Conservation (phyloP, 2,888 invertebrate species). For the Himalopsyche anomala region DNA sequence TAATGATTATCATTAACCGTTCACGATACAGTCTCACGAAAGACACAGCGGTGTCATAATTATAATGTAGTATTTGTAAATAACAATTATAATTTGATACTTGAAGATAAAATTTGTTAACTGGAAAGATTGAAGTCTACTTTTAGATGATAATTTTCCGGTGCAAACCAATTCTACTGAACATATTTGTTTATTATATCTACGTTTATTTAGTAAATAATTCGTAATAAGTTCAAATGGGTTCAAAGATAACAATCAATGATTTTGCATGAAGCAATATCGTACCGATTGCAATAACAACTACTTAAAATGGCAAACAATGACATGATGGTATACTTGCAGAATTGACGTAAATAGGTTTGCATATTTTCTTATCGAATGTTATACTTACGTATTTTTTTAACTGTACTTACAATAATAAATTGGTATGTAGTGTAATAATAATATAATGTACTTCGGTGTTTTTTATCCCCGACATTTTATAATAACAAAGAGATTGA, state of each 20-base stretch:
- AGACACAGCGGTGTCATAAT: too few relatives aligned
- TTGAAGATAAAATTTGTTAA: too few relatives aligned
- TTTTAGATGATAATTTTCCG: background rate
- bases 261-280: background rate
- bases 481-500: too few relatives aligned
- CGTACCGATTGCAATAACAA: background rate
- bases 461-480: too few relatives aligned
- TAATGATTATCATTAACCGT: too few relatives aligned
- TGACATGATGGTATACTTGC: background rate
- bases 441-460: too few relatives aligned
- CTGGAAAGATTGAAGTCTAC: background rate
- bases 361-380: background rate
- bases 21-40: too few relatives aligned
- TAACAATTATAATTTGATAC: too few relatives aligned
- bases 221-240: background rate
- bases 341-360: background rate
- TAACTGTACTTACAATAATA: background rate
- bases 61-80: too few relatives aligned
- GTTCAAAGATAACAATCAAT: conserved; percentile 38
- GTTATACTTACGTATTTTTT: background rate
- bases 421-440: too few relatives aligned
- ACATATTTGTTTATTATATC: background rate
- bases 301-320: background rate
- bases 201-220: background rate
- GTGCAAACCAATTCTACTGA: background rate